Evolutionary conservation across 37 sponge, comb jelly and placozoan species (phyloP).

Genomic region (Dysidea cf. avara): DNA sequence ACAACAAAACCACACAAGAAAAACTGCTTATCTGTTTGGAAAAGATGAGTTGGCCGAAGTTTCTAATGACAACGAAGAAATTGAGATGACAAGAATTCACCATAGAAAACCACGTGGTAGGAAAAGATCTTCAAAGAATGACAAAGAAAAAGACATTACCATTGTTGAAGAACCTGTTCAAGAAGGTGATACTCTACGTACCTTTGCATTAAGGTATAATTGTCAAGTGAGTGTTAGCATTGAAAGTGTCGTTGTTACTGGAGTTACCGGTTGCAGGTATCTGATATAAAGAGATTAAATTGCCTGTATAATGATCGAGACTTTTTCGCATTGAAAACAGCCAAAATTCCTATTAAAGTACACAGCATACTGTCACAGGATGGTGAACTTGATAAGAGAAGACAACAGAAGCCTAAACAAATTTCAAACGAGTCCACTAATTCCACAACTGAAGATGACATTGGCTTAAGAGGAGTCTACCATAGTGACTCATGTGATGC

Average conservation of each 20-base stretch:
- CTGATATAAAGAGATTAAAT: constrained; percentile 73
- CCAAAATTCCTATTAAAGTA: constrained; percentile 70
- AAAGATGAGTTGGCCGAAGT: not conserved
- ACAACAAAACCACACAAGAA: constrained; percentile 13
- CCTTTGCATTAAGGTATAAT: constrained; percentile 70
- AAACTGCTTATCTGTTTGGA: constrained; percentile 3
- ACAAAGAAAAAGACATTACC: not conserved
- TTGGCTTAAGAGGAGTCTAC: too few relatives aligned
- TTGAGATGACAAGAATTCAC: not conserved
- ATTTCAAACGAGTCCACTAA: not conserved
- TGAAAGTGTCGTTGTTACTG: not conserved
- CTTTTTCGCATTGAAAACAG: constrained; percentile 71
- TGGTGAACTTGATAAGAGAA: constrained; percentile 49
- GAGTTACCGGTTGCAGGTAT: constrained; percentile 25
- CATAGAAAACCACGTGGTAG: constrained; percentile 10
- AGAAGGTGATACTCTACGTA: constrained; percentile 65
- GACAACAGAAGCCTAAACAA: constrained; percentile 20
- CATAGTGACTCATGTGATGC: constrained; percentile 11
- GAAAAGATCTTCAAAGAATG: not conserved
- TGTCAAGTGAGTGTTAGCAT: constrained; percentile 42
- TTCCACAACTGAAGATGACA: constrained; percentile 12
- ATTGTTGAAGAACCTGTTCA: constrained; percentile 60
- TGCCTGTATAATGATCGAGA: constrained; percentile 74
- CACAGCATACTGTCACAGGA: constrained; percentile 64
- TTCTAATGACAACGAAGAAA: not conserved